Percentiles rank a stretch among this genome's conserved stretches.
Conservation (phyloP, 2,113 vertebrate genomes). For the Chitala chitala region DNA sequence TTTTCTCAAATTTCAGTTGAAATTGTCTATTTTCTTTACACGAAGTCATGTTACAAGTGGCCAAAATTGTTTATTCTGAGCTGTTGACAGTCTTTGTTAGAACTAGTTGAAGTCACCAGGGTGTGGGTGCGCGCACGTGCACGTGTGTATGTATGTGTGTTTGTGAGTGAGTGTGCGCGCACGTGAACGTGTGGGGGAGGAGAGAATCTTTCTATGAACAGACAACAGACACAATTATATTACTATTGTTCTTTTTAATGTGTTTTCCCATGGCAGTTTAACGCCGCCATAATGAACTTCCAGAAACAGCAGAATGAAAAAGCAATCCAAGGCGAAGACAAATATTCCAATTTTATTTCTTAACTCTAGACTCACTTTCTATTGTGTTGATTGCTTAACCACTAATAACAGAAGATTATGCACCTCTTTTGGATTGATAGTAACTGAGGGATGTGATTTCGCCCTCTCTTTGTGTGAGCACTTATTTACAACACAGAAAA, state of each 20-base stretch:
- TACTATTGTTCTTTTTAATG: constrained; percentile 16
- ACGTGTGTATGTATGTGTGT: neutral
- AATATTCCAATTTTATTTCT: constrained; percentile 6
- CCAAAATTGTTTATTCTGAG: too few relatives aligned
- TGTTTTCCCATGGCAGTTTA: neutral
- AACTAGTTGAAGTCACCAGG: too few relatives aligned
- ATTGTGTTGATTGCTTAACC: neutral
- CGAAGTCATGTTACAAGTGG: too few relatives aligned
- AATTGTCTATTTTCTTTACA: too few relatives aligned
- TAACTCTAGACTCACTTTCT: neutral
- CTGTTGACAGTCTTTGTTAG: too few relatives aligned
- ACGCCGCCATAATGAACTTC: neutral
- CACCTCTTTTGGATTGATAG: neutral
- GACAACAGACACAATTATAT: constrained; percentile 15
- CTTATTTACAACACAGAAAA: too few relatives aligned
- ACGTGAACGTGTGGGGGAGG: constrained; percentile 11
- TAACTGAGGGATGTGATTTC: neutral
- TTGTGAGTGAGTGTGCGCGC: neutral
- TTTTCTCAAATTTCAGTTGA: too few relatives aligned
- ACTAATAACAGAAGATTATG: neutral
- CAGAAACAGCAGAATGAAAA: too few relatives aligned
- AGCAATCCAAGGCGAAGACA: neutral
- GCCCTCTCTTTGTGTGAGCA: too few relatives aligned
- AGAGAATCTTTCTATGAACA: constrained; percentile 30
- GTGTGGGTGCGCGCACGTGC: too few relatives aligned